These are phyloP conservation scores for Ennomos erosarius DNA, from an alignment of 2,888 invertebrate genomes.

Conservation along the genomic window DNA sequence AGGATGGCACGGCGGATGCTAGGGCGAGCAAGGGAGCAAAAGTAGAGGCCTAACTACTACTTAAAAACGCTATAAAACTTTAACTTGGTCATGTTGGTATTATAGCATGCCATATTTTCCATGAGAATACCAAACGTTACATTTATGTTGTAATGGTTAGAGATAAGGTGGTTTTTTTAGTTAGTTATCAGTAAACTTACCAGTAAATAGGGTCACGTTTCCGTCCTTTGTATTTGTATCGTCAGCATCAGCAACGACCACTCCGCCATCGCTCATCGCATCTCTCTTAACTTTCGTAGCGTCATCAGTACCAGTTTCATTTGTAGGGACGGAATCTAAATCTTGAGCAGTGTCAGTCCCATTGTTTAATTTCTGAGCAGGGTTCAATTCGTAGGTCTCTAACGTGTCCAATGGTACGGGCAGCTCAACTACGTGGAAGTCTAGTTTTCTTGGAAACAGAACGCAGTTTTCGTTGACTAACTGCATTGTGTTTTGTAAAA, in stretches of 20 bases:
- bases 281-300: constrained; percentile 51
- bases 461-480: constrained; percentile 68
- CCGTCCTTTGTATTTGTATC: constrained; percentile 37
- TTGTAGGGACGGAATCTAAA: constrained; percentile 33
- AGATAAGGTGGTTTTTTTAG: not conserved
- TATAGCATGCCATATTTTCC: no score
- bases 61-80: no score
- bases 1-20: no score
- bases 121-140: no score
- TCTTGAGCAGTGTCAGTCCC: constrained; percentile 51
- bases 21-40: no score
- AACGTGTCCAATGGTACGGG: constrained; percentile 36
- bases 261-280: constrained; percentile 29
- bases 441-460: constrained; percentile 63
- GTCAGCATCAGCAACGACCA: constrained; percentile 14
- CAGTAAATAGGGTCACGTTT: constrained; percentile 49
- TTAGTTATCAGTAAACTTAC: constrained; percentile 45
- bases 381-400: constrained; percentile 29
- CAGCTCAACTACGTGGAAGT: constrained; percentile 58
- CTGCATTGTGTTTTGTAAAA: constrained; percentile 68
- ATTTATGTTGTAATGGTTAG: constrained; percentile 11
- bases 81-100: no score
- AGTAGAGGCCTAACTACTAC: no score
- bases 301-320: constrained; percentile 29
- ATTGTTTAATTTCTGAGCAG: constrained; percentile 32